Conservation (phyloP, 2,113 vertebrate genomes). For the Megaceryle torquata region DNA sequence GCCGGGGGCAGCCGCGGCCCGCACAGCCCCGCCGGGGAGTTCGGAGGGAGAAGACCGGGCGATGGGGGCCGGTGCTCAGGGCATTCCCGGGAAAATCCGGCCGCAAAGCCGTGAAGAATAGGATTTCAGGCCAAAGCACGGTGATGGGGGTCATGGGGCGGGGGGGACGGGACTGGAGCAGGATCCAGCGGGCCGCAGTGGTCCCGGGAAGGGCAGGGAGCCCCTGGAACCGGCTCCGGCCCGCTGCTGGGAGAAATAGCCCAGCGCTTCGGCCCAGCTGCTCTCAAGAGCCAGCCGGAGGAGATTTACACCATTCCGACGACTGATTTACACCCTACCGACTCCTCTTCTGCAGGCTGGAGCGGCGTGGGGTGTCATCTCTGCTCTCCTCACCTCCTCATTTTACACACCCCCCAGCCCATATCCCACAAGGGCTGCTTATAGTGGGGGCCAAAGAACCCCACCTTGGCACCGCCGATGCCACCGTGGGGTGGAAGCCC, state of each 20-base stretch:
- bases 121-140: background rate
- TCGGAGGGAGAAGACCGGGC: background rate
- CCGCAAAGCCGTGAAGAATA: accelerated
- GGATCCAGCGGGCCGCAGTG: background rate
- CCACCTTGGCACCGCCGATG: accelerated
- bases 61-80: background rate
- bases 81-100: background rate
- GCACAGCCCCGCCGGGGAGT: background rate
- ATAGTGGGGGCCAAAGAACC: background rate
- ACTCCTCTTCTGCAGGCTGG: background rate
- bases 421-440: background rate
- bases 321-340: background rate
- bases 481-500: background rate
- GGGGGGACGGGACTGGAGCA: background rate
- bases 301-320: background rate
- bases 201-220: background rate
- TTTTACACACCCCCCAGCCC: background rate
- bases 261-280: background rate
- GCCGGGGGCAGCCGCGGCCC: no score
- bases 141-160: background rate
- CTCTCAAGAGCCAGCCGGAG: background rate
- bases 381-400: background rate
- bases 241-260: background rate
- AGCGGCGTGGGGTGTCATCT: background rate
- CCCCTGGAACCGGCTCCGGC: background rate